Base-by-base conservation (phyloP, 2,888 invertebrate species). In the Drosophila kanekoi region DNA sequence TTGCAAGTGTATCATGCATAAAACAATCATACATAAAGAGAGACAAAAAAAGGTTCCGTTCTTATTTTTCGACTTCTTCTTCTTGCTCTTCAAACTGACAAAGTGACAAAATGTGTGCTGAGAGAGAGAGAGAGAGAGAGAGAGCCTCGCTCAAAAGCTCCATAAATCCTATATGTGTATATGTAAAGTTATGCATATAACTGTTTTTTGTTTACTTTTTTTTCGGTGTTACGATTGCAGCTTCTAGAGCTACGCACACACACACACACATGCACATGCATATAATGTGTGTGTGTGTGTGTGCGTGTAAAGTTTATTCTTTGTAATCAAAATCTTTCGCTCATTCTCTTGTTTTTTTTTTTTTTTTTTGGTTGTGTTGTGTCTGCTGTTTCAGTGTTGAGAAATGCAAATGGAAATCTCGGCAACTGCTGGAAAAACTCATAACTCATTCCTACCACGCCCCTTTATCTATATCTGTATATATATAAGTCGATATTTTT, bases 1-100 rank as follows among this genome's bases (percentile, higher is more conserved):
- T 79, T 79, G 37, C 48, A 70, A 79, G 77, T 77, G 79, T 70
- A 51, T 77, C 75, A 74, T 69, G 52, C 62, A 78, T 77, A 65
- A 44, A 57, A 61, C 23, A 47, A 64, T 60, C 72, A 71, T 71
- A 76, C 35, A 47, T 28, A 14, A 1, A 32, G 38, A 40, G 20
- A n/a, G 14, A 44, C 18, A n/a, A 23, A 44, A 28, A 40, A 48
- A 51, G 35, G 9, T 38, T 48, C 10, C 44, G 16, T 56, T 71
- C 38, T 64, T 54, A 56, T 57, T 62, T 58, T 67, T 49, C n/a
- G n/a, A n/a, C n/a, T n/a, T 57, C 43, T 35, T 57, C 57, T 76
- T 23, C 68, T 54, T n/a, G n/a, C n/a, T 35, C 45, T 57, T n/a
- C 35, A 53, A 48, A 44, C 35, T 44, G 51, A 53, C 35, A 53